Evolutionary conservation across 23 tunicate genomes (phyloP), one percentile per base, ranked within the genome.

Genomic region (Halocynthia aurantium): DNA sequence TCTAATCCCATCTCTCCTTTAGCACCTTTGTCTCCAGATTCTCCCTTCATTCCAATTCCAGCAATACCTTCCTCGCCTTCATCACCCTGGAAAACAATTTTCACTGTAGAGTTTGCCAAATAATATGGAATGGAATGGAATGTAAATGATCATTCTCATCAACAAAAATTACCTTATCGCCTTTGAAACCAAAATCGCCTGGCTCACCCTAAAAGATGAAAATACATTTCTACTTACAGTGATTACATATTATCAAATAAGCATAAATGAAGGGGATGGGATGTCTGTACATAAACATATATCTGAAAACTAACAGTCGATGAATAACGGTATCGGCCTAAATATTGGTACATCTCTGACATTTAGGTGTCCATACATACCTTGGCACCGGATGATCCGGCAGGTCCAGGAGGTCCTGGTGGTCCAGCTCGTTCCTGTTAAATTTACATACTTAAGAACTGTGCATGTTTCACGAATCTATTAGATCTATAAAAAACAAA

Each of bases 11-110:
- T 11, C 6, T 15, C 70, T 9, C 70, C 70, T 11, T 8, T 65
- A 9, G 22, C 70, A 8, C 70, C 70, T 15, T 65, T 65, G 22
- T 11, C 6, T 9, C 70, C 70, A 8, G 15, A 10, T 1, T 65
- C 70, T 10, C 70, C 70, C 19, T 65, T 65, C 0, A 65, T 65
- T 10, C 70, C 70, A 10, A 65, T 65, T 10, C 70, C 70, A 65
- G 22, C 17, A 20, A 20, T 10, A 65, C 70, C 70, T 9, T 65
- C 70, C 19, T 0, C 31, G 19, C 70, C 70, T 9, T 65, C 19
- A 40, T 65, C 70, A 49, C 70, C 70, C 70, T 65, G 22, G 15
- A 65, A 65, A 9, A 65, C 44, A 31, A 31, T 31, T 31, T 31
- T 31, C 44, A 31, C 4, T 31, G 44, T 31, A 15, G 6, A 65